Conservation (phyloP, 1,140 invertebrate species). For the Oryzaephilus surinamensis region DNA sequence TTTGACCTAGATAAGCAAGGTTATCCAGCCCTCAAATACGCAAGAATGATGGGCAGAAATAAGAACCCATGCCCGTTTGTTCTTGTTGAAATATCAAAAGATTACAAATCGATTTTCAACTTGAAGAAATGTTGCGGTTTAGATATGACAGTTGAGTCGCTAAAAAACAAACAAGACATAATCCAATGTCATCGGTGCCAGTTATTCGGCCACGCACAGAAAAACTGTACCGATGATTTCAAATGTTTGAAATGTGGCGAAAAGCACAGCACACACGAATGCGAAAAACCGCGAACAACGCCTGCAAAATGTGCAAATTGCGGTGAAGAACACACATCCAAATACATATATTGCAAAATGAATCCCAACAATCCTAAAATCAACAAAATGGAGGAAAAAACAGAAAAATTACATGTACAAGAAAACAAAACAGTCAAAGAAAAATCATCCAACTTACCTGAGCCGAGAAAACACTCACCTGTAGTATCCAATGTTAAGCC, state of each 20-base stretch:
- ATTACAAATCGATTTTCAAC: not conserved
- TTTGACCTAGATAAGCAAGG: not conserved
- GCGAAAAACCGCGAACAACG: conserved; percentile 16
- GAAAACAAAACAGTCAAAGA: too few relatives aligned
- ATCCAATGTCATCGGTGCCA: too few relatives aligned
- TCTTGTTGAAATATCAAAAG: not conserved
- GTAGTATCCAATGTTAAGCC: too few relatives aligned
- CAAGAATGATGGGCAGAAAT: not conserved
- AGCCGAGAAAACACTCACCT: too few relatives aligned
- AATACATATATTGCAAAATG: conserved; percentile 23
- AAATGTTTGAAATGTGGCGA: conserved; percentile 6
- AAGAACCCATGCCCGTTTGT: not conserved
- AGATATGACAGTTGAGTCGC: not conserved
- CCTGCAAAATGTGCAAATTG: conserved; percentile 35
- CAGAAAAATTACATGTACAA: too few relatives aligned
- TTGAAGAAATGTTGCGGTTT: not conserved
- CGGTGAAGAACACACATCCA: conserved; percentile 29
- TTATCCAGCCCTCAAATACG: not conserved
- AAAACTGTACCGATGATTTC: conserved; percentile 2
- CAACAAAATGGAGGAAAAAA: too few relatives aligned
- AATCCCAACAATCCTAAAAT: conserved; percentile 1
- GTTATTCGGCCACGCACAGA: conserved; percentile 5
- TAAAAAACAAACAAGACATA: conserved; percentile 1
- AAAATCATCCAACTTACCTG: too few relatives aligned
- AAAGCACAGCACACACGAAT: conserved; percentile 18